Conservation (phyloP, 30 jellyfish, hydroid and myxozoan species). For the Hydractinia symbiolongicarpus region DNA sequence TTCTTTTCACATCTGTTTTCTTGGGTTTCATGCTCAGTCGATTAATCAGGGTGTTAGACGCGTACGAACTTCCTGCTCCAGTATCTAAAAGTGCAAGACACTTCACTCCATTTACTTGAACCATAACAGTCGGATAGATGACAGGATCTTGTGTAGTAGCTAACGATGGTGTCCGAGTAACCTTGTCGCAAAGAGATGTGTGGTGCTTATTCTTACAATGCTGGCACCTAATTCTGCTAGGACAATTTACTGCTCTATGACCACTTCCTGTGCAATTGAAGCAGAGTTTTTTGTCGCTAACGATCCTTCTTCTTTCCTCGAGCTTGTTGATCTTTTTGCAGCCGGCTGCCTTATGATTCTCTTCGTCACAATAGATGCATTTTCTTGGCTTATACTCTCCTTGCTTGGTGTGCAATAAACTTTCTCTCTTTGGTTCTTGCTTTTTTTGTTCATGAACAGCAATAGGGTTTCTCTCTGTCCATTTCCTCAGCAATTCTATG, state of each 20-base stretch:
- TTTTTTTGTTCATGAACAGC: constrained; percentile 11
- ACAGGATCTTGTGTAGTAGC: constrained; percentile 28
- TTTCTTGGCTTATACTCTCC: not conserved
- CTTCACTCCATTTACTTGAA: constrained; percentile 34
- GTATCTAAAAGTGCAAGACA: constrained; percentile 51
- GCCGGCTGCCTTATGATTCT: too few species aligned
- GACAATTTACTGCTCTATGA: constrained; percentile 53
- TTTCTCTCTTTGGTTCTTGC: constrained; percentile 1
- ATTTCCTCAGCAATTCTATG: constrained; percentile 29
- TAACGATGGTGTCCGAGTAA: not conserved
- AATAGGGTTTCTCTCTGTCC: constrained; percentile 53
- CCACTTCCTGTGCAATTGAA: constrained; percentile 47
- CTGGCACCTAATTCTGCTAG: constrained; percentile 33
- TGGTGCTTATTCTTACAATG: constrained; percentile 52
- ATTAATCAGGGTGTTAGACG: constrained; percentile 24
- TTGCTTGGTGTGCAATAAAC: not conserved
- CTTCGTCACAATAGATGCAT: not conserved
- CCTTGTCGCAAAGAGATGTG: constrained; percentile 59
- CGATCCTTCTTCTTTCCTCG: constrained; percentile 34
- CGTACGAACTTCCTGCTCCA: constrained; percentile 49
- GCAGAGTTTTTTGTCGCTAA: constrained; percentile 27
- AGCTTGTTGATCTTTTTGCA: constrained; percentile 11
- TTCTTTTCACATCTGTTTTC: constrained; percentile 43
- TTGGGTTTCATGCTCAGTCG: constrained; percentile 21
- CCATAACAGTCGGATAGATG: constrained; percentile 38